Percentiles rank a stretch among this genome's conserved stretches.
These are phyloP conservation scores for Characodon lateralis DNA, from an alignment of 2,797 vertebrate genomes.

Conservation along the genomic window DNA sequence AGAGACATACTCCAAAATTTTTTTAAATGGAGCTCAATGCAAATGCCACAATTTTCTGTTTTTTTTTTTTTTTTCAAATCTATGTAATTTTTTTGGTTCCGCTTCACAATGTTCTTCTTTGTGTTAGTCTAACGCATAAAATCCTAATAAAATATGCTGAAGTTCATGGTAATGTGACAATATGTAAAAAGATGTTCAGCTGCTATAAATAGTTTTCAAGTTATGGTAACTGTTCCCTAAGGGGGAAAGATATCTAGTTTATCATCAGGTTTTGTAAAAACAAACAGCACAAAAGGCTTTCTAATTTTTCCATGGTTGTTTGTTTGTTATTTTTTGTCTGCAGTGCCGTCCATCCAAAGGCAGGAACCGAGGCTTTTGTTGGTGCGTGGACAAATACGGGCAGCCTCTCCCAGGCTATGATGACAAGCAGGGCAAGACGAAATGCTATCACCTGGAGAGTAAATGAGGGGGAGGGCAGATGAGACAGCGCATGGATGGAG, in stretches of 20 bases:
- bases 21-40: too few relatives aligned
- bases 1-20: neutral
- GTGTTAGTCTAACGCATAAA: neutral
- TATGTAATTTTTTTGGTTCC: too few relatives aligned
- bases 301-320: neutral
- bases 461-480: slow-evolving; percentile 67
- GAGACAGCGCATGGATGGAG: slow-evolving; percentile 41
- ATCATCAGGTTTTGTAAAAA: neutral
- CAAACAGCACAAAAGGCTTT: neutral
- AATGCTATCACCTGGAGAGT: slow-evolving; percentile 86
- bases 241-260: neutral
- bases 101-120: too few relatives aligned
- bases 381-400: slow-evolving; percentile 97
- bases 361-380: slow-evolving; percentile 92
- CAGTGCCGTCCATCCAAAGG: slow-evolving; percentile 96
- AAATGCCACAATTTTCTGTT: too few relatives aligned
- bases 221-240: neutral
- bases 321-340: slow-evolving; percentile 13
- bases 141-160: neutral
- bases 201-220: neutral
- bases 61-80: too few relatives aligned
- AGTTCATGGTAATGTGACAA: neutral
- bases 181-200: neutral
- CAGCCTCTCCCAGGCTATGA: slow-evolving; percentile 87
- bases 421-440: slow-evolving; percentile 83